Conservation (phyloP, 1,140 invertebrate genomes). For the Zaprionus kolodkinae region DNA sequence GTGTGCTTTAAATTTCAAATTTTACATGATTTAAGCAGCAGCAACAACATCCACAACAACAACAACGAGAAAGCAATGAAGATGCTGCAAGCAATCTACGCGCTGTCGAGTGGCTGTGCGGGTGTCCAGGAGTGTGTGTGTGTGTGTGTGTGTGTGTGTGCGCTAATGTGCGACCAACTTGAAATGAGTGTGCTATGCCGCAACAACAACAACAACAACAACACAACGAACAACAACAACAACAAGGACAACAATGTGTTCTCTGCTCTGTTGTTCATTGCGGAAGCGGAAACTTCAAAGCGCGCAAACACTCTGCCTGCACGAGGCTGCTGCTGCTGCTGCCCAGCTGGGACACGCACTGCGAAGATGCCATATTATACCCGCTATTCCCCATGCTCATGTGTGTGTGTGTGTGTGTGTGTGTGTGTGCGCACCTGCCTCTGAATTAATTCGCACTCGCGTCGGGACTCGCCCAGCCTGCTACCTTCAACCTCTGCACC, state of each 20-base stretch:
- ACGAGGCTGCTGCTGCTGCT: slow-evolving; percentile 46
- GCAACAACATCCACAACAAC: slow-evolving; percentile 29
- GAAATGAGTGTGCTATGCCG: slow-evolving; percentile 71
- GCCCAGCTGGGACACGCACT: slow-evolving; percentile 19
- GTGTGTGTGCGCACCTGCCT: slow-evolving; percentile 40
- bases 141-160: slow-evolving; percentile 36
- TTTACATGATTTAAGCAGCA: slow-evolving; percentile 45
- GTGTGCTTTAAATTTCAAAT: slow-evolving; percentile 51
- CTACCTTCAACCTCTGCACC: too few species aligned
- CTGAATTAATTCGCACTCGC: slow-evolving; percentile 72
- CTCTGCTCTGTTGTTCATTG: slow-evolving; percentile 48
- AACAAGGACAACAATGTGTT: slow-evolving; percentile 44
- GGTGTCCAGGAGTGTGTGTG: slow-evolving; percentile 8
- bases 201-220: slow-evolving; percentile 48
- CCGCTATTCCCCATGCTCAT: slow-evolving; percentile 24
- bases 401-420: slow-evolving; percentile 9
- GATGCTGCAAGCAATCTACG: slow-evolving; percentile 44
- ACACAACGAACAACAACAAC: slow-evolving; percentile 32
- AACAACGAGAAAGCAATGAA: slow-evolving; percentile 42
- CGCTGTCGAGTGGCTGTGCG: slow-evolving; percentile 9
- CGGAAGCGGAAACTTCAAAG: slow-evolving; percentile 81
- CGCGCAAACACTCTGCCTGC: slow-evolving; percentile 73
- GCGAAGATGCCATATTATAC: not conserved
- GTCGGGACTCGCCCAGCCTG: slow-evolving; percentile 9
- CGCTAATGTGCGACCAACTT: slow-evolving; percentile 71